A percentile compares a stretch with the other conserved stretches of the same genome.
phyloP scores from a whole-genome alignment of 2,113 vertebrate genomes.

The Bubo bubo region DNA sequence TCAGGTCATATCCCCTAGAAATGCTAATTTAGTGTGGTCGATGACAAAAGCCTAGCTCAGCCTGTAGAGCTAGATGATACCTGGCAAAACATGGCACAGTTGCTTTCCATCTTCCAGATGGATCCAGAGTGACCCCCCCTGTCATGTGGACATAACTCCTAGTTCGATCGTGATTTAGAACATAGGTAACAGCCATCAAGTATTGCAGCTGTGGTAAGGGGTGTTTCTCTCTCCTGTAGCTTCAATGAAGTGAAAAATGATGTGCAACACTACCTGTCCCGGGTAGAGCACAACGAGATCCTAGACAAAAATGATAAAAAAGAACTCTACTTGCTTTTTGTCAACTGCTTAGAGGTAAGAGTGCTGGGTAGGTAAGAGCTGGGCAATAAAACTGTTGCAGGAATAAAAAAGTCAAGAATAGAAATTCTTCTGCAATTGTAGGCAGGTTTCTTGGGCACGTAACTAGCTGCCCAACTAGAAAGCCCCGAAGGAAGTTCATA shows the following conservation, averaged over 20 bases:
- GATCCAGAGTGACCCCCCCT: neutral
- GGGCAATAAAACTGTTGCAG: neutral
- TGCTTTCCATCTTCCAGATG: neutral
- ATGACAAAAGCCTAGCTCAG: neutral
- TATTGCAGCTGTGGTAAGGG: neutral
- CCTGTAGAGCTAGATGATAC: neutral
- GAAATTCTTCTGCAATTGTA: neutral
- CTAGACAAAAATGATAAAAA: slow-evolving; percentile 80
- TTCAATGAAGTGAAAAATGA: slow-evolving; percentile 85
- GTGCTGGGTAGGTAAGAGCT: neutral
- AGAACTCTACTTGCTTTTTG: slow-evolving; percentile 87
- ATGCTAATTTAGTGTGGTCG: neutral
- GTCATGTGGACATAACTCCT: neutral
- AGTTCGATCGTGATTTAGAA: neutral
- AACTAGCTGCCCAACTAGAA: neutral
- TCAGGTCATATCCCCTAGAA: neutral
- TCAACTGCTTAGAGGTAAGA: slow-evolving; percentile 90
- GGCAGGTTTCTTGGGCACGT: neutral
- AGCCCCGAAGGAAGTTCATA: neutral
- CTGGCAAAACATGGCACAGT: neutral
- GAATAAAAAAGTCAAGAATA: neutral
- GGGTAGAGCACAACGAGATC: slow-evolving; percentile 78
- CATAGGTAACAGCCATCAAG: neutral
- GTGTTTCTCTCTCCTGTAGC: slow-evolving; percentile 68
- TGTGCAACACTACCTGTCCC: slow-evolving; percentile 81